Conservation (phyloP, 2,888 invertebrate genomes). For the Hedychridium roseum region DNA sequence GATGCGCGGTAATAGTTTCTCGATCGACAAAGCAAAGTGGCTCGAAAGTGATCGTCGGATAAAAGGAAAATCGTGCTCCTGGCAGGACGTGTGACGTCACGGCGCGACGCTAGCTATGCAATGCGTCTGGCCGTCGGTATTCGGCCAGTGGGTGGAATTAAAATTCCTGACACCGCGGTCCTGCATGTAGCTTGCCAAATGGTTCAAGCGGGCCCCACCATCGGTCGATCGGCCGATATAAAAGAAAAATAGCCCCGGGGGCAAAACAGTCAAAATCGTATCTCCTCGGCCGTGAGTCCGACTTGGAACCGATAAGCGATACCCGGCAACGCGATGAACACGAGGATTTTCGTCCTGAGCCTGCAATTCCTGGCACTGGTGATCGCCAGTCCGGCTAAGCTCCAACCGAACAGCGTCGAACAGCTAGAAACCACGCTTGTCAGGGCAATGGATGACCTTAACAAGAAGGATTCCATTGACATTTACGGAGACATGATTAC, state of each 20-base stretch:
- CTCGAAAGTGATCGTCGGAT: constrained; percentile 52
- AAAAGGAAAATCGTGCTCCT: constrained; percentile 53
- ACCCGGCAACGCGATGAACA: constrained; percentile 29
- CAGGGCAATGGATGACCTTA: constrained; percentile 51
- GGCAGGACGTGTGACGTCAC: constrained; percentile 16
- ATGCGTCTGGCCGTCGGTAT: constrained; percentile 11
- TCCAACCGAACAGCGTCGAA: constrained; percentile 20
- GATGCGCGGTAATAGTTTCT: too few species aligned
- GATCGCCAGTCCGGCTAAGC: background rate
- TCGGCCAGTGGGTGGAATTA: constrained; percentile 45
- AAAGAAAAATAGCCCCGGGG: constrained; percentile 53
- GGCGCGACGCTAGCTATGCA: constrained; percentile 22
- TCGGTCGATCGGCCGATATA: constrained; percentile 47
- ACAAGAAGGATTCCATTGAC: constrained; percentile 41
- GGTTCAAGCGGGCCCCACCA: constrained; percentile 58
- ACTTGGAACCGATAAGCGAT: constrained; percentile 14
- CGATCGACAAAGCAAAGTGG: too few species aligned
- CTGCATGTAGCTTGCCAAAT: constrained; percentile 59
- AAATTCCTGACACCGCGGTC: constrained; percentile 53
- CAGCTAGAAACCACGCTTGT: constrained; percentile 45
- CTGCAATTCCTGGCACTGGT: constrained; percentile 8
- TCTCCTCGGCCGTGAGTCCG: constrained; percentile 19
- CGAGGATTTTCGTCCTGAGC: constrained; percentile 18
- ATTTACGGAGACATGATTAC: constrained; percentile 54
- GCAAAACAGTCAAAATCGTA: constrained; percentile 53